These are phyloP conservation scores for Limosa lapponica DNA, from an alignment of 2,797 vertebrate genomes.

Conservation along the genomic window DNA sequence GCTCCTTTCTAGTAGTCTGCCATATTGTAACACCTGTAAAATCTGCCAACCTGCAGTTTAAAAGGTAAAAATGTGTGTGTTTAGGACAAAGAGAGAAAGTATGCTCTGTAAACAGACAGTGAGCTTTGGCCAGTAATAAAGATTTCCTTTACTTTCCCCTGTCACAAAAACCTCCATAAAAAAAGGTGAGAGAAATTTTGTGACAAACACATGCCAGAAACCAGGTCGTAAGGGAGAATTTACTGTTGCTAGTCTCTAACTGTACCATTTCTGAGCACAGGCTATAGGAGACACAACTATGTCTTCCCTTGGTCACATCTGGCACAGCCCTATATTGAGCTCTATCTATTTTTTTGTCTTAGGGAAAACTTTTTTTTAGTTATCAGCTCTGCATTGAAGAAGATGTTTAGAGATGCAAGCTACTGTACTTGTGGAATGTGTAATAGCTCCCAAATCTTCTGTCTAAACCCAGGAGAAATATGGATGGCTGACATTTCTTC, in stretches of 20 bases:
- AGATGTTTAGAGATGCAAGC: not conserved
- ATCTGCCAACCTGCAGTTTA: not conserved
- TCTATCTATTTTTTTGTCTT: not conserved
- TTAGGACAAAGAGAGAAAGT: not conserved
- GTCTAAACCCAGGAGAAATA: not conserved
- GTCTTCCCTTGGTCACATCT: not conserved
- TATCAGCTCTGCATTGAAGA: not conserved
- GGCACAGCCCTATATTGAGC: not conserved
- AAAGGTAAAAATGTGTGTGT: fast-evolving
- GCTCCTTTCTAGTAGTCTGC: not conserved
- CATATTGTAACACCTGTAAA: not conserved
- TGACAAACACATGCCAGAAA: not conserved
- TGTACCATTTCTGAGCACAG: not conserved
- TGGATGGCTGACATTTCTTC: not conserved
- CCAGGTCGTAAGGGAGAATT: not conserved
- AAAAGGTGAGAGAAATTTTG: not conserved
- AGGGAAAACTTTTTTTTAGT: not conserved
- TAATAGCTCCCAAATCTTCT: not conserved
- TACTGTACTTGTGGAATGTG: not conserved
- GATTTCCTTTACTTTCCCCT: not conserved
- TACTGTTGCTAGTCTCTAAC: not conserved
- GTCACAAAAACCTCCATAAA: not conserved
- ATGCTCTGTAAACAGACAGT: not conserved
- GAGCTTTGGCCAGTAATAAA: not conserved
- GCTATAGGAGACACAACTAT: not conserved